phyloP scores from a whole-genome alignment of 1,140 invertebrate genomes.

The Drosophila nigromelanica region DNA sequence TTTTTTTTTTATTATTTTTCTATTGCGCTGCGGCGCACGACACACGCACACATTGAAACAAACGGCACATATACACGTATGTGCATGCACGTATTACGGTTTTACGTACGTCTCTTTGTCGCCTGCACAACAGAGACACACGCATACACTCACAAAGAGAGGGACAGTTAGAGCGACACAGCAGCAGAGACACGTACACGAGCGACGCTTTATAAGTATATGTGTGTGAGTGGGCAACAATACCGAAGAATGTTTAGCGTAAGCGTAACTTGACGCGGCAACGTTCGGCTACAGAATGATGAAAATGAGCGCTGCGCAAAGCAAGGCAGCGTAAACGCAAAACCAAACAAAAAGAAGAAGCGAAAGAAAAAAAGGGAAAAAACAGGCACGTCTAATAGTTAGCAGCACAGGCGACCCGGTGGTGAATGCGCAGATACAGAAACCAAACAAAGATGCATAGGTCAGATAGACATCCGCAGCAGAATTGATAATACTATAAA shows the following conservation, averaged over 20 bases:
- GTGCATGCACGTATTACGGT: constrained; percentile 33
- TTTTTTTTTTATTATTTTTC: constrained; percentile 53
- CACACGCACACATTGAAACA: constrained; percentile 30
- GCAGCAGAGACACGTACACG: constrained; percentile 46
- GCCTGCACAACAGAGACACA: constrained; percentile 28
- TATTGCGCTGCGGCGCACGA: constrained; percentile 66
- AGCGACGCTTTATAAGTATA: constrained; percentile 40
- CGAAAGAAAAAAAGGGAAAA: constrained; percentile 17
- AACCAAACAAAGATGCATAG: constrained; percentile 8
- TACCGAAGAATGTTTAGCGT: constrained; percentile 45
- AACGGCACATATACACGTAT: constrained; percentile 20
- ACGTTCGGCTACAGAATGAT: constrained; percentile 61
- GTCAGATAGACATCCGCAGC: constrained; percentile 8
- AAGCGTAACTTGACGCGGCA: constrained; percentile 61
- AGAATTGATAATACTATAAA: not conserved
- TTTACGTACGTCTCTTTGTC: constrained; percentile 44
- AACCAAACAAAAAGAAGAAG: constrained; percentile 36
- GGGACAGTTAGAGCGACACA: constrained; percentile 5
- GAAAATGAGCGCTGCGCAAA: constrained; percentile 39
- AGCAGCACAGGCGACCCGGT: constrained; percentile 35
- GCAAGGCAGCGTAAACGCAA: constrained; percentile 46
- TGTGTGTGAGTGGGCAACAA: constrained; percentile 34
- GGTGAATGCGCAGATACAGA: constrained; percentile 19
- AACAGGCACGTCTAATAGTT: constrained; percentile 41
- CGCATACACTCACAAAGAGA: constrained; percentile 6